A percentile compares a stretch with the other conserved stretches of the same genome.
Conservation (phyloP, 1,140 invertebrate species). For the Halotydeus destructor region DNA sequence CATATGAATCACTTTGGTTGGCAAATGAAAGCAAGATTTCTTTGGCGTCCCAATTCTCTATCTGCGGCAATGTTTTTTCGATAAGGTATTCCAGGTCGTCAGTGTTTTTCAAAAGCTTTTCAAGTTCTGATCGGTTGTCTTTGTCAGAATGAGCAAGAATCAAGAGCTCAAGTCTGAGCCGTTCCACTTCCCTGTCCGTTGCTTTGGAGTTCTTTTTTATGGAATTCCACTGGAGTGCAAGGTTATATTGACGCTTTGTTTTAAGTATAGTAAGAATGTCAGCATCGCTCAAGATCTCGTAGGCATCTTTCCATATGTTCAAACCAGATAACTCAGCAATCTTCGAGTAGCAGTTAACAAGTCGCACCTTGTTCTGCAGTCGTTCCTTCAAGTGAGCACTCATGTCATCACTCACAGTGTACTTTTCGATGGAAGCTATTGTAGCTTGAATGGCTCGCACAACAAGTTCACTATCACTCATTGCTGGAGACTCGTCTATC, state of each 20-base stretch:
- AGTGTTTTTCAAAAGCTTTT: neutral
- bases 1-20: neutral
- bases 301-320: slow-evolving; percentile 8
- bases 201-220: neutral
- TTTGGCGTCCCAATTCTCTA: slow-evolving; percentile 7
- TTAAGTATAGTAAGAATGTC: slow-evolving; percentile 14
- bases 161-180: slow-evolving; percentile 6
- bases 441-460: slow-evolving; percentile 5
- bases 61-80: slow-evolving; percentile 7
- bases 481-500: neutral
- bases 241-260: slow-evolving; percentile 1
- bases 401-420: neutral
- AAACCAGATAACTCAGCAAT: slow-evolving; percentile 10
- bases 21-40: neutral
- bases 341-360: slow-evolving; percentile 7
- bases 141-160: slow-evolving; percentile 10
- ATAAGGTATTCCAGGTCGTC: neutral
- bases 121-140: slow-evolving; percentile 1
- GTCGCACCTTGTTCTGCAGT: neutral
- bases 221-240: slow-evolving; percentile 10
- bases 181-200: slow-evolving; percentile 10
- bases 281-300: slow-evolving; percentile 6
- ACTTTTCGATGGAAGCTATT: neutral
- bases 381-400: neutral
- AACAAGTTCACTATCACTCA: slow-evolving; percentile 4